phyloP scores from a whole-genome alignment of 2,113 vertebrate genomes.

The Oreochromis spilurus region DNA sequence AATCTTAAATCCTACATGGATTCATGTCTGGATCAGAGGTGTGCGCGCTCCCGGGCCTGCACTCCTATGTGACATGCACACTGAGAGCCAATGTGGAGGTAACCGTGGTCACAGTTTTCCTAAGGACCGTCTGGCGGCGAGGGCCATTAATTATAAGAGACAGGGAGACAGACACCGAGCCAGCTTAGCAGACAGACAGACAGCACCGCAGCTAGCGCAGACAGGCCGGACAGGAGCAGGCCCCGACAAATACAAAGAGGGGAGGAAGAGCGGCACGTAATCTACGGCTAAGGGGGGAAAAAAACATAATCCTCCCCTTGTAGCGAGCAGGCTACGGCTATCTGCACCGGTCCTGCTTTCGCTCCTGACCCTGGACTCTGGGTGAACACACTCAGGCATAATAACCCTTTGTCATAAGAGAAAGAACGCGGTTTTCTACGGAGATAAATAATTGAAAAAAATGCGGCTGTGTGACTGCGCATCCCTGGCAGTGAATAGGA shows the following conservation, averaged over 20 bases:
- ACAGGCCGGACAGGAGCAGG: constrained; percentile 60
- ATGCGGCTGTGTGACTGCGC: constrained; percentile 72
- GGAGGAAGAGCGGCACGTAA: constrained; percentile 41
- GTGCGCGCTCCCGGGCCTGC: constrained; percentile 1
- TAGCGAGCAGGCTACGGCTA: background rate
- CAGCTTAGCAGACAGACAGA: constrained; percentile 32
- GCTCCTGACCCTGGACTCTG: constrained; percentile 7
- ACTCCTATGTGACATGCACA: constrained; percentile 26
- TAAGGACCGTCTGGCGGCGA: constrained; percentile 47
- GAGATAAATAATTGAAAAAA: constrained; percentile 67
- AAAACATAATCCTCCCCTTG: constrained; percentile 34
- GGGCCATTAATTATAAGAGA: constrained; percentile 65
- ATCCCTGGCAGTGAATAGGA: constrained; percentile 68
- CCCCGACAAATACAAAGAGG: constrained; percentile 68
- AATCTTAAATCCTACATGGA: background rate
- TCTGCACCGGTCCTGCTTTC: constrained; percentile 14
- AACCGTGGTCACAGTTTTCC: constrained; percentile 55
- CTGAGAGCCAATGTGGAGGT: constrained; percentile 43
- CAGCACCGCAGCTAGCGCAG: constrained; percentile 61
- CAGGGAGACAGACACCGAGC: constrained; percentile 53
- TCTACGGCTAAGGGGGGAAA: background rate
- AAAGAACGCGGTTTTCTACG: constrained; percentile 43
- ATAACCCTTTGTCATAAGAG: constrained; percentile 48
- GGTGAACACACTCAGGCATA: constrained; percentile 45
- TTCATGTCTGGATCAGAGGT: background rate